A percentile compares a stretch with the other conserved stretches of the same genome.
Evolutionary conservation across 1,140 invertebrate genomes (phyloP).

Genomic region (Tigriopus japonicus): DNA sequence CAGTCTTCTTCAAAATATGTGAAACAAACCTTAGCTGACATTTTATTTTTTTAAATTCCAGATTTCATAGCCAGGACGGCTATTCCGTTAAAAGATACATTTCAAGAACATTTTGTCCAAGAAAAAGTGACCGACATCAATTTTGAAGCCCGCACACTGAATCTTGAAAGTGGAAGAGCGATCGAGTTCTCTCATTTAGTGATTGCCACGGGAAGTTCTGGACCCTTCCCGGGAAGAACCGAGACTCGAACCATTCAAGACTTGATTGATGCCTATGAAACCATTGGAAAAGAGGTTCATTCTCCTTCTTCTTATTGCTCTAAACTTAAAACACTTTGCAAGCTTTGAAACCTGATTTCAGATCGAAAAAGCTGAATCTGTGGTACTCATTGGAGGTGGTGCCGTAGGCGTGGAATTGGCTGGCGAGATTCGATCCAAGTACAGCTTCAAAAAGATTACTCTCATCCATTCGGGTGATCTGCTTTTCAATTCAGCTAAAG

Average conservation of each 20-base stretch:
- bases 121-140: conserved; percentile 1
- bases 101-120: conserved; percentile 5
- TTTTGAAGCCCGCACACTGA: not conserved
- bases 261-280: not conserved
- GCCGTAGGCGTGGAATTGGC: conserved; percentile 8
- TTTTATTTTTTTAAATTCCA: too few species aligned
- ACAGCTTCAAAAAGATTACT: not conserved
- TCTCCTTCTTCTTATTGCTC: too few species aligned
- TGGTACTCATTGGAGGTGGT: conserved; percentile 3
- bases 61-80: too few species aligned
- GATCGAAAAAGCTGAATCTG: not conserved
- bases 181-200: not conserved
- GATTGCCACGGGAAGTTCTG: not conserved
- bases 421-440: not conserved
- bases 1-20: too few species aligned
- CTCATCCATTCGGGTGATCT: not conserved
- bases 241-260: not conserved
- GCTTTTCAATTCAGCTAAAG: not conserved
- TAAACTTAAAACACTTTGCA: too few species aligned
- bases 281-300: not conserved
- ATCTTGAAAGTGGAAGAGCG: not conserved
- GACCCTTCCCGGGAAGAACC: conserved; percentile 2
- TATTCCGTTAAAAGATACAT: not conserved
- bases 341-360: too few species aligned
- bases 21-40: too few species aligned